Percentiles rank a stretch among this genome's conserved stretches.
Conservation (phyloP, 2,797 vertebrate genomes). For the Pyrrhura leucotis region DNA sequence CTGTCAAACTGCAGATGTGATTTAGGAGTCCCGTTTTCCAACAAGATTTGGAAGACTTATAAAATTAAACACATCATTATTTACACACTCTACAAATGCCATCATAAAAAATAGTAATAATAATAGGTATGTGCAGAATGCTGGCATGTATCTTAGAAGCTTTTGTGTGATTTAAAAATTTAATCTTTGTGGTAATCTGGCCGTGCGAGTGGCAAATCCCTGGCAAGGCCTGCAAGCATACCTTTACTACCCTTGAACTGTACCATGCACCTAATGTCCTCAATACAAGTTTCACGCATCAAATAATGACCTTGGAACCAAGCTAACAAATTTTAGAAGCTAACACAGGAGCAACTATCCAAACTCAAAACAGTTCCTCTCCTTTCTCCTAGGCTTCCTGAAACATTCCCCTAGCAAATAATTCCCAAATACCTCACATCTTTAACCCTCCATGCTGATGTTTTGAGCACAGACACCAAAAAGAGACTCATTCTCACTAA, state of each 20-base stretch:
- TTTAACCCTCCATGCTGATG: neutral
- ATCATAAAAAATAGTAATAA: neutral
- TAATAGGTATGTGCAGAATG: neutral
- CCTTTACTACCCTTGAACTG: neutral
- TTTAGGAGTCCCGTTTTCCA: neutral
- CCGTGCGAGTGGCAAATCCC: neutral
- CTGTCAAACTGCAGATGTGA: neutral
- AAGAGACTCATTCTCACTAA: neutral
- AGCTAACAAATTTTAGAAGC: neutral
- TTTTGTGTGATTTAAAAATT: neutral
- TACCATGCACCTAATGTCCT: neutral
- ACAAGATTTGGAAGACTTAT: neutral
- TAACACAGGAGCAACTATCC: neutral
- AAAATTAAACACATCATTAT: neutral
- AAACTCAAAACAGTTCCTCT: neutral
- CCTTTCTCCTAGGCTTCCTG: neutral
- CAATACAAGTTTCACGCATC: neutral
- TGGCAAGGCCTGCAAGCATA: neutral
- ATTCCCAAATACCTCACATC: neutral
- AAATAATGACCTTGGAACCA: neutral
- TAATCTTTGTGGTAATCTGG: neutral
- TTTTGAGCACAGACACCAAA: neutral
- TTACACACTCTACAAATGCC: neutral
- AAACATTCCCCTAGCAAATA: neutral
- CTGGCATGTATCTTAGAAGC: neutral